These are phyloP conservation scores for Pseudomyrmex dendroicus DNA, from an alignment of 1,140 invertebrate species.

Conservation along the genomic window DNA sequence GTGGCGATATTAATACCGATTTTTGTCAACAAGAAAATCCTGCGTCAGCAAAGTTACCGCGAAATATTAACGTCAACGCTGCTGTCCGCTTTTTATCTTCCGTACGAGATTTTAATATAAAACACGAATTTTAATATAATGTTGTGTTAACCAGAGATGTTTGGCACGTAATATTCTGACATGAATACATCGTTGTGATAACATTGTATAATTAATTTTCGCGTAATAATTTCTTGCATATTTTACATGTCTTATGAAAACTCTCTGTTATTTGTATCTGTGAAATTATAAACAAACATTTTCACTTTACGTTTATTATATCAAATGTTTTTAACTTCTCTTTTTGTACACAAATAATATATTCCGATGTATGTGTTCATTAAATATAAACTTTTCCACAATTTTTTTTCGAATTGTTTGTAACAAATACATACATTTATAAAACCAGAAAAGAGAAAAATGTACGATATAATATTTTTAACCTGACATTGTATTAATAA, in stretches of 20 bases:
- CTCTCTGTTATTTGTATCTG: slow-evolving; percentile 23
- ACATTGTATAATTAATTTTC: slow-evolving; percentile 53
- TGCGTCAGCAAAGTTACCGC: slow-evolving; percentile 28
- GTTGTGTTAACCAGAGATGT: slow-evolving; percentile 41
- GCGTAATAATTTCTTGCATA: slow-evolving; percentile 32
- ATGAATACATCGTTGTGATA: slow-evolving; percentile 15
- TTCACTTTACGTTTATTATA: slow-evolving; percentile 29
- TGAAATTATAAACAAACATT: not conserved
- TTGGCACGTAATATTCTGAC: slow-evolving; percentile 47
- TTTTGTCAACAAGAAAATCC: slow-evolving; percentile 48
- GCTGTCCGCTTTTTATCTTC: slow-evolving; percentile 38
- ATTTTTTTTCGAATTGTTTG: not conserved
- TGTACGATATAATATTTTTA: no score
- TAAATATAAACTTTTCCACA: not conserved
- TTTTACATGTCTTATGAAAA: slow-evolving; percentile 19
- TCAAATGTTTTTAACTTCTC: slow-evolving; percentile 3
- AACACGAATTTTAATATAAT: slow-evolving; percentile 60
- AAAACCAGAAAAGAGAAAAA: no score
- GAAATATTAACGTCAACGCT: slow-evolving; percentile 55
- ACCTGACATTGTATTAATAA: no score
- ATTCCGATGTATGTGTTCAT: not conserved
- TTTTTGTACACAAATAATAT: slow-evolving; percentile 6
- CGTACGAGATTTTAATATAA: slow-evolving; percentile 54
- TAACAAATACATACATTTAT: not conserved
- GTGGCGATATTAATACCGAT: slow-evolving; percentile 33